These are phyloP conservation scores for Agelaius tricolor DNA, from an alignment of 2,113 vertebrate genomes.

Conservation along the genomic window DNA sequence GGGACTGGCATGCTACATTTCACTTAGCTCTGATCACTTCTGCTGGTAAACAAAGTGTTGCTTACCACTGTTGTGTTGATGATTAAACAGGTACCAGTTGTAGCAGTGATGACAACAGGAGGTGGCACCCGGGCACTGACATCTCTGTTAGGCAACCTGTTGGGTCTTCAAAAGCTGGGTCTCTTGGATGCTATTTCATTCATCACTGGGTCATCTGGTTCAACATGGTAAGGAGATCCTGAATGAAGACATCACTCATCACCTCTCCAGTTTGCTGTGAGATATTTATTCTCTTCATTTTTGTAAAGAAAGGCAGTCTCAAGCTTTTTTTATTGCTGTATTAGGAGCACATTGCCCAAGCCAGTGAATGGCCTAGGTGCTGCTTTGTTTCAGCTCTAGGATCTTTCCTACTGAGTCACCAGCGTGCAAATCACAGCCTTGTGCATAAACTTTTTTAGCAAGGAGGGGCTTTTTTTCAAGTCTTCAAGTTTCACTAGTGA, in stretches of 20 bases:
- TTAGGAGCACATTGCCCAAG: neutral
- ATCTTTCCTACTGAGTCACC: neutral
- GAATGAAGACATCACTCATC: neutral
- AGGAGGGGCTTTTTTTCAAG: neutral
- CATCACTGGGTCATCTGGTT: conserved; percentile 85
- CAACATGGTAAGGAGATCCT: conserved; percentile 82
- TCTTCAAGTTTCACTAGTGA: neutral
- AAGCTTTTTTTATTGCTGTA: neutral
- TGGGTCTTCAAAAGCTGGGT: conserved; percentile 80
- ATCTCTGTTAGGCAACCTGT: conserved; percentile 78
- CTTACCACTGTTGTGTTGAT: neutral
- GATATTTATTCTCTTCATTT: neutral
- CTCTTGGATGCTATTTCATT: conserved; percentile 83
- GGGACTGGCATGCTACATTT: neutral
- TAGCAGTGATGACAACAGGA: conserved; percentile 85
- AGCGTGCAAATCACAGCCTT: neutral
- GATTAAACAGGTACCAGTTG: conserved; percentile 77
- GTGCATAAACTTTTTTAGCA: neutral
- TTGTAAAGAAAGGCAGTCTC: neutral
- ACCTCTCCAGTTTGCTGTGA: neutral
- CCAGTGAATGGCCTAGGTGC: neutral
- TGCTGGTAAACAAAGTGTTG: neutral
- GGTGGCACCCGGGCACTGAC: conserved; percentile 85
- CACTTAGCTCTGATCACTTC: neutral
- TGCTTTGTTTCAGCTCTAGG: neutral